Evolutionary conservation across 2,113 vertebrate species (phyloP), one percentile per base, ranked within the genome.

Genomic region (Zosterops pallidus): DNA sequence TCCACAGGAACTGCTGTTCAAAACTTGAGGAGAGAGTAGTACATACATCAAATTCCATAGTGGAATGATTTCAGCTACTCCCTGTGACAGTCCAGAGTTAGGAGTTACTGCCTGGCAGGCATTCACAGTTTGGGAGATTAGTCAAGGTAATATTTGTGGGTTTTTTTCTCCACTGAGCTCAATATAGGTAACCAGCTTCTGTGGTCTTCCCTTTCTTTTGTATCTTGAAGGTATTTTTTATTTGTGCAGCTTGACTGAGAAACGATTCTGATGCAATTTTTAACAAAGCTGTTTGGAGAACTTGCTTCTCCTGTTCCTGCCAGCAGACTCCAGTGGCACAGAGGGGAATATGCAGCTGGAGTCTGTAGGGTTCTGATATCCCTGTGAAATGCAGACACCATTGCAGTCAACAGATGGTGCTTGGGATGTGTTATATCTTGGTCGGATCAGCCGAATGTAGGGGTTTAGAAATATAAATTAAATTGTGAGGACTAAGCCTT

Each of bases 391-490:
- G 28, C 52, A 70, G 79, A 52, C 79, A 88, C 68, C 19, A 3
- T 49, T 92, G 82, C 49, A 83, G 64, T 90, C 79, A 94, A 55
- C 93, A 96, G 90, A 78, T 93, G 79, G 92, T 93, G 88, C 76
- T 90, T 81, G 52, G 72, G 76, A 41, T 95, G 55, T 70, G 57
- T 75, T 89, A 4, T 4, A 39, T 55, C 72, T 81, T 83, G 47
- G 56, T 52, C 64, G 57, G 37, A 74, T 67, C 70, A 64, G 68
- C 47, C 88, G 75, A 83, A 83, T 80, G 65, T 26, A 53, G 41
- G 19, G 12, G 60, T 92, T 86, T 86, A 70, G 50, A 90, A 85
- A 59, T 60, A 77, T 2, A 53, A 71, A 67, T 52, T 13, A 22
- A 63, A 50, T 52, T 70, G 9, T 35, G 46, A 90, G 26, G 70